phyloP scores from a whole-genome alignment of 1,140 invertebrate genomes.

The Sitophilus oryzae region DNA sequence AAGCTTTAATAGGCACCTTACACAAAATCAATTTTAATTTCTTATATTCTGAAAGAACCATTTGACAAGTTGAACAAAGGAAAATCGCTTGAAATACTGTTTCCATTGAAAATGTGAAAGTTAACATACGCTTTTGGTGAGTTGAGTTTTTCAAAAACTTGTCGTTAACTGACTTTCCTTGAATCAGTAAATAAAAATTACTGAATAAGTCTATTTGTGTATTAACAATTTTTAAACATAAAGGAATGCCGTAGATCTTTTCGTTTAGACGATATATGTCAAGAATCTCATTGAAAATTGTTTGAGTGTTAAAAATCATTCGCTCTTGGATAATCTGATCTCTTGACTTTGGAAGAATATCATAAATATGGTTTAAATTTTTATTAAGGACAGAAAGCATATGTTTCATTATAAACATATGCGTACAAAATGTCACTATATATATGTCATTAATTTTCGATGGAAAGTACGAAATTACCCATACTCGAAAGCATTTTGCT shows the following conservation, averaged over 20 bases:
- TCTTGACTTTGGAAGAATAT: background rate
- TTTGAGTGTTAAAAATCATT: background rate
- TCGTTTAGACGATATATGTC: background rate
- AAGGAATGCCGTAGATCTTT: background rate
- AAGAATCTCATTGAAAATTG: background rate
- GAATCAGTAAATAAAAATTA: background rate
- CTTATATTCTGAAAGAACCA: background rate
- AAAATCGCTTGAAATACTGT: background rate
- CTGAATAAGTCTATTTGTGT: background rate
- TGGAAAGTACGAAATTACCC: background rate
- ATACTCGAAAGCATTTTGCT: background rate
- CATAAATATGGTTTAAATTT: background rate
- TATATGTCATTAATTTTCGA: conserved; percentile 1
- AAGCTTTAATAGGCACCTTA: background rate
- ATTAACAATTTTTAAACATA: background rate
- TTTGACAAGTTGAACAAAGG: background rate
- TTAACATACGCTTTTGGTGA: background rate
- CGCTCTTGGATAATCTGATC: background rate
- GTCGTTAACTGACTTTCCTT: background rate
- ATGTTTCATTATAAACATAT: background rate
- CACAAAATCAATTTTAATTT: background rate
- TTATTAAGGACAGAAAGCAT: background rate
- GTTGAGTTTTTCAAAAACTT: background rate
- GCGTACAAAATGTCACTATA: background rate
- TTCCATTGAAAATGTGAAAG: background rate